A percentile compares a stretch with the other conserved stretches of the same genome.
Evolutionary conservation across 2,888 invertebrate genomes (phyloP).

Genomic region (Stomorhina lunata): DNA sequence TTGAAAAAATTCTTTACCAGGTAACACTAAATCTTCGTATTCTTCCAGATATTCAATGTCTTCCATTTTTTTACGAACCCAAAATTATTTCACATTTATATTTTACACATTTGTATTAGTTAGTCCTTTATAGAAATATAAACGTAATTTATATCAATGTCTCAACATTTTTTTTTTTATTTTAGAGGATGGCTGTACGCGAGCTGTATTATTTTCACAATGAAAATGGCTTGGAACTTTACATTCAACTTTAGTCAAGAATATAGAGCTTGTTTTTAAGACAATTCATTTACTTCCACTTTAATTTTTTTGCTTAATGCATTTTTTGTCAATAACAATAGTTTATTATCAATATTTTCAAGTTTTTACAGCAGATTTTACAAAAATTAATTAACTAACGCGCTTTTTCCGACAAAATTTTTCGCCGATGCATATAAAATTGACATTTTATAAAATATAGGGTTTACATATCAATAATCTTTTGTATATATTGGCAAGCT

Average conservation of each 20-base stretch:
- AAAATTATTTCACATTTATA: constrained; percentile 4
- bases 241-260: background rate
- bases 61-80: constrained; percentile 72
- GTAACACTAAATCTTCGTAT: constrained; percentile 77
- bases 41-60: constrained; percentile 78
- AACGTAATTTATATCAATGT: constrained; percentile 1
- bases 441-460: constrained; percentile 9
- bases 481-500: background rate
- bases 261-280: background rate
- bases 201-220: constrained; percentile 33
- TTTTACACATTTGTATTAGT: background rate
- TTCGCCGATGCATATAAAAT: constrained; percentile 22
- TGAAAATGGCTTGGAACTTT: constrained; percentile 2
- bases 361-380: background rate
- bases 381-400: constrained; percentile 41
- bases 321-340: background rate
- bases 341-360: background rate
- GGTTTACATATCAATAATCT: background rate
- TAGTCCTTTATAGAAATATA: constrained; percentile 3
- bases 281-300: background rate
- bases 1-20: constrained; percentile 71
- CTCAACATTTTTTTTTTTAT: background rate
- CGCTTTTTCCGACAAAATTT: constrained; percentile 34
- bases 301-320: background rate
- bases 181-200: background rate